Conservation (phyloP, 2,113 vertebrate genomes). For the Thamnophis sirtalis region DNA sequence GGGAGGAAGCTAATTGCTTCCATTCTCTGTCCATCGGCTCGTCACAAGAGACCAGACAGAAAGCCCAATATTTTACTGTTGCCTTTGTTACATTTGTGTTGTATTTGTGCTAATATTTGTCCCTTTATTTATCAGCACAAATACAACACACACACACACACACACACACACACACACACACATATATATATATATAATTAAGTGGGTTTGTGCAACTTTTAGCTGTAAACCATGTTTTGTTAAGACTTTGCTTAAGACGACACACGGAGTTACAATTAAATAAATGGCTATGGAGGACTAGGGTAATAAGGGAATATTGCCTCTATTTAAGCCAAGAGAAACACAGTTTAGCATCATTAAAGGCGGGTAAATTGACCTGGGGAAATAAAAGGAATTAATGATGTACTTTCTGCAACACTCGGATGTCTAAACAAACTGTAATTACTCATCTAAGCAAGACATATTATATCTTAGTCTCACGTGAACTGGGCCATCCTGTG, state of each 20-base stretch:
- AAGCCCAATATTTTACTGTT: too few relatives aligned
- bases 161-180: too few relatives aligned
- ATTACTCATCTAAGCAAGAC: background rate
- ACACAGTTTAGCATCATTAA: background rate
- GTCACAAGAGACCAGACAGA: too few relatives aligned
- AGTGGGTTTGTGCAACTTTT: background rate
- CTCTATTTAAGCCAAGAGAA: background rate
- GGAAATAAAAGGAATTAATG: background rate
- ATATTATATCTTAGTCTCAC: background rate
- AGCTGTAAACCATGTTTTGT: background rate
- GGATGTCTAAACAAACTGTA: background rate
- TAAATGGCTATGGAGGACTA: background rate
- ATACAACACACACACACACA: too few relatives aligned
- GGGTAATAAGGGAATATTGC: background rate
- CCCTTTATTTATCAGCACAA: too few relatives aligned
- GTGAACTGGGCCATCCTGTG: background rate
- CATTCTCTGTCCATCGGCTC: too few relatives aligned
- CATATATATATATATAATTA: background rate
- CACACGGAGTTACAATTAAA: background rate
- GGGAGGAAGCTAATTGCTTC: too few relatives aligned
- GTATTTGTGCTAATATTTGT: too few relatives aligned
- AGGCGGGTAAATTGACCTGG: background rate
- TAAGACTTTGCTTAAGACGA: background rate
- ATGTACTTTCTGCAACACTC: background rate
- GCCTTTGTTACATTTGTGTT: too few relatives aligned